Base-by-base conservation (phyloP, 2,113 vertebrate species). In the Oncorhynchus mykiss region DNA sequence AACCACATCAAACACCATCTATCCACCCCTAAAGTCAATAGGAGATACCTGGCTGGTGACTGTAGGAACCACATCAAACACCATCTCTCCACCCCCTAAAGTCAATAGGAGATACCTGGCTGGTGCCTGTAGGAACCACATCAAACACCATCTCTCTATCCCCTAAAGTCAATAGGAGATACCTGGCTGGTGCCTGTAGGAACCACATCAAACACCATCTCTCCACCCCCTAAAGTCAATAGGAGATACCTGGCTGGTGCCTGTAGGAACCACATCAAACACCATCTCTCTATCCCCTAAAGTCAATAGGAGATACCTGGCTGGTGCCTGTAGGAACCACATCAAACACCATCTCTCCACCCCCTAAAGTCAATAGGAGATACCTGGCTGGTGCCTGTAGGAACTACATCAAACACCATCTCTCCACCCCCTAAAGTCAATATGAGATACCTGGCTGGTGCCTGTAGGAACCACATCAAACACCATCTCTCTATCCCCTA, bases 401-500 rank as follows among this genome's bases (percentile, higher is more conserved):
- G 22, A 24, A 24, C 22, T 1, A 24, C 22, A 24, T 24, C 22
- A 24, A 24, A 24, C 22, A 24, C 22, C 22, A 27, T 2, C 25
- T 27, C 25, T 27, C 25, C 1, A 27, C 25, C 25, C 25, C 25
- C 25, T 27, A 31, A 78, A 71, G 83, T 81, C 78, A 69, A 71
- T 66, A 64, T 81, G n/a, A 67, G 75, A 85, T 82, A 84, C 82
- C 85, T 84, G 78, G 29, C 29, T 29, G 29, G 74, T 86, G 73
- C 85, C 86, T 87, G 84, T 87, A 87, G 69, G 79, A 45, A 85
- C 86, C 86, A 86, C 89, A 91, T 90, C 34, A 91, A 86, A 88
- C 79, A 81, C 39, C 22, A 24, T 24, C 22, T 24, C 22, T 24
- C 22, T 1, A 24, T 1, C 22, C 22, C 22, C 22, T 24, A 24